A percentile compares a stretch with the other conserved stretches of the same genome.
Conservation (phyloP, 2,888 invertebrate genomes). For the Phytoseiulus persimilis region DNA sequence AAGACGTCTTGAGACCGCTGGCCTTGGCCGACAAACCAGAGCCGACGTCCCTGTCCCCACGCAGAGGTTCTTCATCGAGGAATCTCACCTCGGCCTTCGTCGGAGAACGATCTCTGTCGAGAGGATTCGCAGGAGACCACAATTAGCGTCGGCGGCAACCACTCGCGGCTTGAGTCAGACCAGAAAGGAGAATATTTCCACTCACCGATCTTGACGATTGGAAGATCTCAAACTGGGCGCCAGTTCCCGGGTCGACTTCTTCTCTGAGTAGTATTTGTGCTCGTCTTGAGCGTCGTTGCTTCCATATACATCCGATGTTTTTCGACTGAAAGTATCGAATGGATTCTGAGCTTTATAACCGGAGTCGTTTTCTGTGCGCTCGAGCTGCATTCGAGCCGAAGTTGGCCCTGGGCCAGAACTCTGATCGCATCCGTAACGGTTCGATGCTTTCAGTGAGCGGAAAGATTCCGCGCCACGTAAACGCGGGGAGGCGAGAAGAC, state of each 20-base stretch:
- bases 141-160: background rate
- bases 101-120: slow-evolving; percentile 34
- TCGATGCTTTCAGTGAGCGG: too few relatives aligned
- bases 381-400: too few relatives aligned
- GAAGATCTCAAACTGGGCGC: slow-evolving; percentile 20
- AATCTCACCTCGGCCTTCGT: slow-evolving; percentile 37
- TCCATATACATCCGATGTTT: slow-evolving; percentile 16
- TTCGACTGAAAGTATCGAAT: background rate
- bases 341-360: background rate
- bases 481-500: too few relatives aligned
- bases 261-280: slow-evolving; percentile 22
- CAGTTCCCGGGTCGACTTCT: slow-evolving; percentile 23
- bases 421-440: too few relatives aligned
- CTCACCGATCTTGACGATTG: slow-evolving; percentile 25
- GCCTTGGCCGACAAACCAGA: slow-evolving; percentile 26
- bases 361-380: too few relatives aligned
- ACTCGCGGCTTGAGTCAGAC: background rate
- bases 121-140: background rate
- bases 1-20: background rate
- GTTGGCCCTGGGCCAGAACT: too few relatives aligned
- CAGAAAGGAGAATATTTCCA: background rate
- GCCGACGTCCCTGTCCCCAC: slow-evolving; percentile 15
- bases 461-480: too few relatives aligned
- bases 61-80: slow-evolving; percentile 24
- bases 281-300: slow-evolving; percentile 22